Evolutionary conservation across 2,888 invertebrate species (phyloP), one percentile per base, ranked within the genome.

Genomic region (Himalopsyche anomala): DNA sequence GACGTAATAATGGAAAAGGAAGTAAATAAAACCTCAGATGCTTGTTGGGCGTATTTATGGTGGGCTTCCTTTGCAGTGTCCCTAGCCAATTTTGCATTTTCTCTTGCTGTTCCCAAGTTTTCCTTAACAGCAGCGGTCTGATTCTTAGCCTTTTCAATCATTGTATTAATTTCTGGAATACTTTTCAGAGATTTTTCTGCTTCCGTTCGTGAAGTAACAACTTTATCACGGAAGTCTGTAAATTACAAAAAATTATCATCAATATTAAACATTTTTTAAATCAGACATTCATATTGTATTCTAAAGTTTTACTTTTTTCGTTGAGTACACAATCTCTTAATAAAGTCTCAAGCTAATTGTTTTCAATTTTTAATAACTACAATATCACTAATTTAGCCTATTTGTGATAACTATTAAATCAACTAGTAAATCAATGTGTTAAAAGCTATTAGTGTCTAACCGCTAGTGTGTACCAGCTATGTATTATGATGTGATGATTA

Each of bases 151-250:
- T 96, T 95, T 38, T 92, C 90, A 56, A 98, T 96, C 87, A 95
- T 92, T 85, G 93, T 91, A 90, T 96, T 94, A 85, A 99, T 98
- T 87, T 95, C 94, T 0, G 95, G 95, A 28, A 98, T 95, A 87
- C 95, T 95, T 87, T 94, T 91, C 17, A 98, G 92, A 0, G 98
- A 97, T 87, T 96, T 94, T 79, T 95, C 94, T 0, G 99, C 98
- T 89, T 95, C 95, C 81, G 95, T 94, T 86, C 97, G 96, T 87
- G 97, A 98, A 88, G 96, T 95, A 89, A 97, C 95, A 0, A 99
- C 98, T 91, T 97, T 96, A 86, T 96, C 95, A 91, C 98, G 98
- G 93, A 99, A 99, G 90, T 96, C 97, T 96, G 90, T 82, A 90
- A 90, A 89, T 81, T 83, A 28, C 82, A 38, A 79, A 82, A 17